Base-by-base conservation (phyloP, 1,140 invertebrate species). In the Bombus picipes region DNA sequence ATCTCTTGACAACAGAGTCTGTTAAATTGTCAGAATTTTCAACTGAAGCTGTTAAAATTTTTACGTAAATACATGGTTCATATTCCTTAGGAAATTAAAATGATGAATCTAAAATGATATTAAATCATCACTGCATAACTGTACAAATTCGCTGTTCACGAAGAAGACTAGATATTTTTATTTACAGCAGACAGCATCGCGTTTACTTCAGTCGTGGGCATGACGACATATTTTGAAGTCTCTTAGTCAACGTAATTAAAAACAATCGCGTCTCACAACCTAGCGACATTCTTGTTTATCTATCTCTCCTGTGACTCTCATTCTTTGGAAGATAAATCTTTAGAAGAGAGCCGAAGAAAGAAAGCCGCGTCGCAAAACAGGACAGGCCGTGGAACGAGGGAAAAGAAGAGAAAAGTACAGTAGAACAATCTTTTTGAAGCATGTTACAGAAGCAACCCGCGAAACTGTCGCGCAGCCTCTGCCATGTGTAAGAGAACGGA, bases 181-280 rank as follows among this genome's bases (percentile, higher is more conserved):
- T 18, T 18, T 18, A 18, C 15, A 28, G 6, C 53, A 8, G 22
- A 9, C 6, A 57, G 25, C 25, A 1, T 59, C 8, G 22, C 57
- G 25, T 59, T 59, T 28, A 0, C 25, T 28, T 18, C 1, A 18
- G 47, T 59, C 57, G 3, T 10, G 0, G 4, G 0, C 62, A 65
- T 25, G 37, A 3, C 0, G 47, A 22, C 8, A 59, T n/a, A 73
- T 73, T 73, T n/a, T 3, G 1, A 32, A 32, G 4, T 1, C 3
- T 6, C 9, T 10, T 2, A 12, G 13, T 37, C 57, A 32, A 37
- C 22, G 2, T 25, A 37, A 9, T 59, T 59, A 1, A 57, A 34
- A 57, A 37, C 28, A 57, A 75, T 34, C 74, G 13, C 13, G 6
- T 12, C 32, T 87, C 88, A 78, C 85, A 92, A 92, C 93, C 92